These are phyloP conservation scores for Chanos chanos DNA, from an alignment of 2,797 vertebrate genomes.

Conservation along the genomic window DNA sequence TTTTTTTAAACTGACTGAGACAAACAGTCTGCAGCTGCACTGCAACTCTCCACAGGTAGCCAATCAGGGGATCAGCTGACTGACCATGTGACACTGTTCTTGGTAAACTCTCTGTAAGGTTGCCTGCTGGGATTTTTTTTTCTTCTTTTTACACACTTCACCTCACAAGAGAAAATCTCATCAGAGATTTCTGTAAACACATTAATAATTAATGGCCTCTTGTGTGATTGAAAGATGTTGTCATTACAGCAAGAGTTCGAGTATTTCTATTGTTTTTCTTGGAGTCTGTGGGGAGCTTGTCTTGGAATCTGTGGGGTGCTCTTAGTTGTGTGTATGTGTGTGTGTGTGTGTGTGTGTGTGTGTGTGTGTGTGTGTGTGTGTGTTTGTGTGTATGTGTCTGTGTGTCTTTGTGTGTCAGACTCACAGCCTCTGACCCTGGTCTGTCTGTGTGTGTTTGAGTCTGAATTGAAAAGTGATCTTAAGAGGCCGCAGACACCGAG, in stretches of 20 bases:
- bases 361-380: neutral
- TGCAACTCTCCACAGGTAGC: slow-evolving; percentile 2
- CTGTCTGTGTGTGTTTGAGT: slow-evolving; percentile 36
- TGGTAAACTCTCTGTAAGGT: slow-evolving; percentile 14
- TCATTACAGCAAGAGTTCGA: slow-evolving; percentile 2
- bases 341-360: slow-evolving; percentile 5
- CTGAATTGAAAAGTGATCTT: neutral
- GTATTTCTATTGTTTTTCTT: slow-evolving; percentile 1
- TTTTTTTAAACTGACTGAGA: neutral
- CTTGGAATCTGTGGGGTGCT: neutral
- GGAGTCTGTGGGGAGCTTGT: neutral
- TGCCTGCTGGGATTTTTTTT: slow-evolving; percentile 5
- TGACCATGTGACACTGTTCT: slow-evolving; percentile 3
- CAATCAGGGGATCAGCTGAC: slow-evolving; percentile 8
- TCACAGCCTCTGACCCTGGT: neutral
- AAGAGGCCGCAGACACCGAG: neutral
- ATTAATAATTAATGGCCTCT: neutral
- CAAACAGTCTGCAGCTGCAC: slow-evolving; percentile 16
- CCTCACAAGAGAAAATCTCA: neutral
- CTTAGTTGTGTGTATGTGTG: slow-evolving; percentile 25
- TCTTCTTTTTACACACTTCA: slow-evolving; percentile 21
- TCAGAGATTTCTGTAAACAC: slow-evolving; percentile 1
- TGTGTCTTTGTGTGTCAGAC: slow-evolving; percentile 23
- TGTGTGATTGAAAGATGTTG: slow-evolving; percentile 8
- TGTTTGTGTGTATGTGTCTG: neutral